phyloP scores from a whole-genome alignment of 2,113 vertebrate species.

The Indicator indicator region DNA sequence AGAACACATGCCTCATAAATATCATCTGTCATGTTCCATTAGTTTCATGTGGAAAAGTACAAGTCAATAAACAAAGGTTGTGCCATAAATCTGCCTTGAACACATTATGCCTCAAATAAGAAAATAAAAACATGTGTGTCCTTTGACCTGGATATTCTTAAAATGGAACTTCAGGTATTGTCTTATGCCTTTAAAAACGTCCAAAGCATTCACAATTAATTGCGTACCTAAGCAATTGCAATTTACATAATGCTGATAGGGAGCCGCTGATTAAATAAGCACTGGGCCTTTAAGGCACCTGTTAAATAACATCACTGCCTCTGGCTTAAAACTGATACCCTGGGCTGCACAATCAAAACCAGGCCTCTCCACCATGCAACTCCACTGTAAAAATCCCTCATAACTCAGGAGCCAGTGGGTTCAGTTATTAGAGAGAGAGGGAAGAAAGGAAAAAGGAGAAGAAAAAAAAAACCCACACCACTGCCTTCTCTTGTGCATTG shows the following conservation, averaged over 20 bases:
- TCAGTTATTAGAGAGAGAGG: slow-evolving; percentile 48
- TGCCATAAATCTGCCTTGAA: slow-evolving; percentile 87
- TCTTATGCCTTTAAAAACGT: slow-evolving; percentile 73
- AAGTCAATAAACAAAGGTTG: slow-evolving; percentile 86
- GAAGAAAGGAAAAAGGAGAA: neutral
- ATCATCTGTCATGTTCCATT: slow-evolving; percentile 85
- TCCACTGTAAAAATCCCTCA: slow-evolving; percentile 50
- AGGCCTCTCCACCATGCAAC: slow-evolving; percentile 22
- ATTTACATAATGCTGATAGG: slow-evolving; percentile 73
- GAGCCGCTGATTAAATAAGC: slow-evolving; percentile 68
- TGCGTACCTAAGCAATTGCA: slow-evolving; percentile 72
- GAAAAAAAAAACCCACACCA: neutral
- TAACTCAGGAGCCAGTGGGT: slow-evolving; percentile 45
- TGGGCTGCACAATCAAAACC: slow-evolving; percentile 33
- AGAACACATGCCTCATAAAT: slow-evolving; percentile 85
- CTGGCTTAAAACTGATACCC: slow-evolving; percentile 64
- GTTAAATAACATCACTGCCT: slow-evolving; percentile 71
- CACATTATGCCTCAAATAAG: slow-evolving; percentile 84
- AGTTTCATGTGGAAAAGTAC: slow-evolving; percentile 84
- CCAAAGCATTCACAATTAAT: slow-evolving; percentile 76
- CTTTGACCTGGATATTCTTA: slow-evolving; percentile 81
- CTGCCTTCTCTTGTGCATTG: neutral
- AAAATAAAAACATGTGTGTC: slow-evolving; percentile 87
- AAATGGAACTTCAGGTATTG: slow-evolving; percentile 76
- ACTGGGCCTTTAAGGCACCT: slow-evolving; percentile 72